Evolutionary conservation across 2,888 invertebrate species (phyloP), one percentile per base, ranked within the genome.

Genomic region (Sarcophaga subvicina): DNA sequence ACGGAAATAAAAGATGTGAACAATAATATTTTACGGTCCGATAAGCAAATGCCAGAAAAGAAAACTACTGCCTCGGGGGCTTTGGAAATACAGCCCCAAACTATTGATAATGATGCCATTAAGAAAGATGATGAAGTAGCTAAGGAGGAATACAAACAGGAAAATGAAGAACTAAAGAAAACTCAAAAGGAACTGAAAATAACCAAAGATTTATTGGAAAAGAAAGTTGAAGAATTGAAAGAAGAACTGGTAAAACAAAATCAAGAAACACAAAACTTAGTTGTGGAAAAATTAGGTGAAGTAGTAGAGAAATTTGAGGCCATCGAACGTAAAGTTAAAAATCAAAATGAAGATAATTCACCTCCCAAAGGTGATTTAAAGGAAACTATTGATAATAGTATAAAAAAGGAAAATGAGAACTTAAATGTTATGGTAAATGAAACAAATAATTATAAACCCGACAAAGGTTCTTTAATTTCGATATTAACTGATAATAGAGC

Each of bases 281-380:
- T 92, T 11, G 90, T 90, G 0, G 91, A 92, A 75, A 92, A 92
- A 85, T 86, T 92, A 5, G 92, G 91, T 12, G 88, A 92, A 89
- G 92, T 92, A 10, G 91, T 90, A 1, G 91, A 93, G 85, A 90
- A 90, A 80, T 90, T 92, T 0, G 89, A 91, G 1, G 93, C 94
- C 88, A 93, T 95, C 88, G 94, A 95, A 89, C 94, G 93, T n/a
- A 94, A 94, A 88, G 94, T 94, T 20, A 92, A 94, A 88, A 93
- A 94, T 76, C 92, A 88, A 71, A 85, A 87, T 37, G 71, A 80
- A 8, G 75, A 69, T 10, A 27, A 27, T 47, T 14, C 54, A 20
- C 64, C 72, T 47, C 8, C 8, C 10, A 77, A 78, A 73, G 6
- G 5, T 17, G 66, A 54, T 10, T n/a, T 22, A 27, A 76, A 54